These are phyloP conservation scores for Ctenicera cuprea DNA, from an alignment of 2,888 invertebrate species.

Conservation along the genomic window DNA sequence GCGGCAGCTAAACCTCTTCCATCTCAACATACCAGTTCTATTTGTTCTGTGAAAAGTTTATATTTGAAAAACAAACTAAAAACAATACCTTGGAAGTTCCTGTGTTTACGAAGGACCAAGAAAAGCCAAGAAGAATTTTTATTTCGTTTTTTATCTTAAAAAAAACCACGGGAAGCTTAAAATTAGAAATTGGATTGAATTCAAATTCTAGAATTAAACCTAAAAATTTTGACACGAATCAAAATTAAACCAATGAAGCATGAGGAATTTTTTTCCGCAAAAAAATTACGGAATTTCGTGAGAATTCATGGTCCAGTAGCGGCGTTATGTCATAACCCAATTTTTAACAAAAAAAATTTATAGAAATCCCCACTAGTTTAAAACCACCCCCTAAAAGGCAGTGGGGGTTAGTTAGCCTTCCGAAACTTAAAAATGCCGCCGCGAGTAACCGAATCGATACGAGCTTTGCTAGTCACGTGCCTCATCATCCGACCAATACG, in stretches of 20 bases:
- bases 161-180: background rate
- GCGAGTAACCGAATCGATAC: slow-evolving; percentile 87
- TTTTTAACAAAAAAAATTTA: slow-evolving; percentile 59
- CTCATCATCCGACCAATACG: slow-evolving; percentile 59
- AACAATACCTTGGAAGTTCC: slow-evolving; percentile 60
- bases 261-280: background rate
- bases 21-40: slow-evolving; percentile 62
- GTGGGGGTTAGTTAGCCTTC: slow-evolving; percentile 61
- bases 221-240: too few species aligned
- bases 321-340: slow-evolving; percentile 59
- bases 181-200: background rate
- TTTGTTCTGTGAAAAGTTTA: slow-evolving; percentile 70
- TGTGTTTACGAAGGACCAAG: slow-evolving; percentile 52
- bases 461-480: slow-evolving; percentile 79
- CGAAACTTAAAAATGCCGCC: slow-evolving; percentile 88
- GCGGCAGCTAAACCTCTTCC: slow-evolving; percentile 43
- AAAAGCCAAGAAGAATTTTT: slow-evolving; percentile 2
- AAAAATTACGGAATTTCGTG: background rate
- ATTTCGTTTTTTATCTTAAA: background rate
- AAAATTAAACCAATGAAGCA: background rate
- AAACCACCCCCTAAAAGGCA: slow-evolving; percentile 50
- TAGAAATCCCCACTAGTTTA: slow-evolving; percentile 50
- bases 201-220: too few species aligned
- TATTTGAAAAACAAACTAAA: slow-evolving; percentile 70
- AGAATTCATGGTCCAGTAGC: slow-evolving; percentile 12